Base-by-base conservation (phyloP, 2,888 invertebrate species). In the Amiota mariae region DNA sequence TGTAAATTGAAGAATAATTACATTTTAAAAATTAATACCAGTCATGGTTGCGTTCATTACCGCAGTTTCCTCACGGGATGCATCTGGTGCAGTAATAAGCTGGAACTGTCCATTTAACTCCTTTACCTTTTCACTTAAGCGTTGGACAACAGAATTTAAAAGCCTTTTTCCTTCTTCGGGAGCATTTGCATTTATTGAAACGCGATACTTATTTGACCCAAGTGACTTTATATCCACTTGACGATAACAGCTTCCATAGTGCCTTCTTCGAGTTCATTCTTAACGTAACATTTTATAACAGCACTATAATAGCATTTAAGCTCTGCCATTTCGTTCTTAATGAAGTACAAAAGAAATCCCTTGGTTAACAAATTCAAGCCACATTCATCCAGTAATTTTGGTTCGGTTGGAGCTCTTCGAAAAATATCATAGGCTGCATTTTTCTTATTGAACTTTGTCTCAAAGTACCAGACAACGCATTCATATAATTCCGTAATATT, bases 381-480 rank as follows among this genome's bases (percentile, higher is more conserved):
- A 20, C 59, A 59, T 59, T 59, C 59, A 59, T 59, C 59, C 9
- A 59, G 20, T 1, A 59, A n/a, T 11, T 8, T 10, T 10, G 18
- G 59, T 18, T 59, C 59, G 18, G 8, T 59, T 59, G 59, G 59
- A 4, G 20, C 9, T 20, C 59, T 15, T 20, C 20, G 11, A 20
- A 59, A 59, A 11, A 59, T 18, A 59, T 59, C 59, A 11, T 18
- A 59, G 18, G 59, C 59, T 1, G 59, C 59, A 20, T 59, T 59
- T 20, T 59, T 59, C 18, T 9, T 59, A 8, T 18, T 18, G 18
- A 59, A 59, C 59, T 59, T 59, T 59, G 59, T 12, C 59, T 59
- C 59, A 20, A 59, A 59, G 20, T 59, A 24, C 59, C 59, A 59
- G 18, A 59, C 59, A 15, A 59, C 18, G 11, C 15, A 24, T 59